Evolutionary conservation across 2,888 invertebrate species (phyloP), one percentile per base, ranked within the genome.

Genomic region (Epistrophe grossulariae): DNA sequence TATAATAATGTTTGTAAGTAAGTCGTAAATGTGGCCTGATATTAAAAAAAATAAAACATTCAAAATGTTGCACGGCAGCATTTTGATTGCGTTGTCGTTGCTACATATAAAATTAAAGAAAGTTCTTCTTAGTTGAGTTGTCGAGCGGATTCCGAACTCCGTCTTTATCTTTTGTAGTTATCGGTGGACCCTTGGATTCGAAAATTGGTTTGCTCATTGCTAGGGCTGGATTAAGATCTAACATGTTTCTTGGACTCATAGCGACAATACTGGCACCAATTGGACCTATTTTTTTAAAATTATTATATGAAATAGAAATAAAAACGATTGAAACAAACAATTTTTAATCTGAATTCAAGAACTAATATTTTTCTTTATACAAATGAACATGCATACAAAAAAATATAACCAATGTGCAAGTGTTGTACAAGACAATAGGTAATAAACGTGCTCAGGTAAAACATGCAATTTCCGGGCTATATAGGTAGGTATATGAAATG

Each of bases 191-290:
- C 80, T 89, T 89, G 59, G 91, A 91, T 88, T 93, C 92, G 90
- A 93, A 93, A 78, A 90, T 91, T 59, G 93, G 93, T 90, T 93
- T 93, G 83, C 91, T 90, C 92, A 93, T 92, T 79, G 92, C 92
- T 90, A 93, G 88, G 72, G 93, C 93, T 84, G 93, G 93, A 92
- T 93, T 93, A 76, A 92, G 88, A 85, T 93, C 92, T 70, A 93
- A 88, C 91, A 93, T 91, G 57, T 92, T 93, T 88, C 92, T 90
- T 81, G 93, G 93, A 91, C 92, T 92, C 91, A 93, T 92, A 88
- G 93, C 93, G 77, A 93, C 92, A 88, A 93, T 93, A 89, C 93
- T 93, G 88, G 93, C 93, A 89, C 93, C 93, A 89, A 93, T 91
- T 38, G 93, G 93, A 92, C 93, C 93, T 93, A 89, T 88, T 48